Base-by-base conservation (phyloP, 2,113 vertebrate genomes). In the Erythrocercus mccallii region DNA sequence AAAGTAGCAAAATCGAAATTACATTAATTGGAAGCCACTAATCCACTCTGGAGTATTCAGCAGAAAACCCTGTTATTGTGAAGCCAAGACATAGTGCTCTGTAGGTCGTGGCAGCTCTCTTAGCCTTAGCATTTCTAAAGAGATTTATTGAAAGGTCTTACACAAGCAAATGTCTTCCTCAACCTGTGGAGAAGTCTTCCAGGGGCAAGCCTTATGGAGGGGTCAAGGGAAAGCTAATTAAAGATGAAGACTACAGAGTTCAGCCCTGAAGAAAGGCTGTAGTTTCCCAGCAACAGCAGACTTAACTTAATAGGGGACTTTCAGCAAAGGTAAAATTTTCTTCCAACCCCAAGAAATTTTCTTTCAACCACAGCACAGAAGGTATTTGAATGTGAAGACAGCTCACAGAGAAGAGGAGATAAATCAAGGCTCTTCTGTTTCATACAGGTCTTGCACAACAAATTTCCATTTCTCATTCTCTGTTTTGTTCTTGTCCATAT, bases 111-210 rank as follows among this genome's bases (percentile, higher is more conserved):
- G 53, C 54, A 84, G 33, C 42, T 86, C 22, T 44, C 66, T 74
- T 12, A 1, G 30, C 31, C 68, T 87, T 37, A 94, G 45, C 21
- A 50, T 69, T 79, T 88, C 50, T 56, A 71, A 83, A 81, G 37
- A 91, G 57, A 73, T 56, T 70, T 64, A 79, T 73, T 83, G 53
- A 88, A 95, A 96, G 56, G 42, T 92, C 38, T 94, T 72, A 86
- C 28, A 16, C 40, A 90, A 82, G 30, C 20, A 90, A 86, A 72
- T 73, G 38, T 82, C 62, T 86, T 92, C 72, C 42, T 88, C 40
- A 84, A 38, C 27, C 58, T 57, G 58, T 72, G 70, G 81, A 92
- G 44, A 92, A 92, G n/a, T 19, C 35, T 95, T 93, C n/a, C 73
- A 82, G n/a, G 83, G 47, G 38, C 37, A 84, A 88, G n/a, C 40